Evolutionary conservation across 1,140 invertebrate species (phyloP), one percentile per base, ranked within the genome.

Genomic region (Lepidurus arcticus): DNA sequence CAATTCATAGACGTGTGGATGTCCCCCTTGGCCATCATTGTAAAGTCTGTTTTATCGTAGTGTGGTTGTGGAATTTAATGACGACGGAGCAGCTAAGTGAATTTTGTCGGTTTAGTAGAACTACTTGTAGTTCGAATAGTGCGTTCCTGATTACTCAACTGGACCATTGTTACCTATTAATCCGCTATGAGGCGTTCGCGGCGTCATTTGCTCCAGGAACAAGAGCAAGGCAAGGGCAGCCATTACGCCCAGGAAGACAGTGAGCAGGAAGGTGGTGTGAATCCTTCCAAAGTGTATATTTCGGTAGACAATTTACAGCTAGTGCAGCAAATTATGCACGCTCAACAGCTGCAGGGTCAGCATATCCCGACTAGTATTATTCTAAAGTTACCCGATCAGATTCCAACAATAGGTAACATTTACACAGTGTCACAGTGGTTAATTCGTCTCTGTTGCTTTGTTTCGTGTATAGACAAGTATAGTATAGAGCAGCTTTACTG

Each of bases 361-460:
- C 78, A 78, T 47, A 74, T 78, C 24, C 65, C 78, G 10, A 73
- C 65, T 44, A 74, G 78, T 74, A 78, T 78, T 44, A 44, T 78
- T 13, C 45, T 78, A 43, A 78, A 78, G 21, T 45, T 78, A 44
- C 78, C 78, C 21, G 78, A 78, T 44, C 78, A 78, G 75, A 73
- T 78, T 78, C 47, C 78, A 75, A 74, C 78, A 11, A 74, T 78
- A 73, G 73, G 78, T 78, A 78, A 78, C 44, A 75, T 78, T 24
- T 74, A 43, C n/a, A 3, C 26, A 73, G 16, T 42, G 10, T 21
- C n/a, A 3, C 26, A 73, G 16, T 42, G 10, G 11, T 45, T 24
- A 16, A 24, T 44, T 21, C 10, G 42, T 42, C 21, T 78, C 45
- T 73, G 21, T 26, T 42, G 26, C 11, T 73, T 45, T 73, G 26